These are phyloP conservation scores for Zosterops pallidus DNA, from an alignment of 2,113 vertebrate species.

Conservation along the genomic window DNA sequence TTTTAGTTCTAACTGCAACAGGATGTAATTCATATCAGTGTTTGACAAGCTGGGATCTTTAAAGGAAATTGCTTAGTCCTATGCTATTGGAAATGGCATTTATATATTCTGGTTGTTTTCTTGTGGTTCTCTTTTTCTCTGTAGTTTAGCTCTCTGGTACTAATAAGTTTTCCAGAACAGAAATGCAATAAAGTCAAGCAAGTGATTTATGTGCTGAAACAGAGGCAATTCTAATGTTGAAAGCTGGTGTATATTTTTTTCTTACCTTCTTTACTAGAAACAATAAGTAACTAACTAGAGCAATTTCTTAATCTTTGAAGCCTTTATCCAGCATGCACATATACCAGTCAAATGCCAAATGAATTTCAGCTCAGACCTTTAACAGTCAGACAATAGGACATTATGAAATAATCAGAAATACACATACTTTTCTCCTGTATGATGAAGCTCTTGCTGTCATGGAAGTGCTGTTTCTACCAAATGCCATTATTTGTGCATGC, in stretches of 20 bases:
- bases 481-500: background rate
- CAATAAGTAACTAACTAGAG: background rate
- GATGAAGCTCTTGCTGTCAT: background rate
- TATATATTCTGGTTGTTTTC: conserved; percentile 17
- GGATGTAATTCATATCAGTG: conserved; percentile 19
- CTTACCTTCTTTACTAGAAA: background rate
- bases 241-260: background rate
- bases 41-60: conserved; percentile 35
- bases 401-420: background rate
- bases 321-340: background rate
- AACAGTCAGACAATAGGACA: background rate
- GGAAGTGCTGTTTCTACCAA: background rate
- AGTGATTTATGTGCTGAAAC: background rate
- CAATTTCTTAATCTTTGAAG: background rate
- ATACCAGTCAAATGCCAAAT: background rate
- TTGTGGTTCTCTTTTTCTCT: background rate
- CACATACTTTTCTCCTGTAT: background rate
- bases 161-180: conserved; percentile 24
- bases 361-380: background rate
- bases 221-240: background rate
- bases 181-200: background rate
- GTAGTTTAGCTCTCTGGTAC: background rate
- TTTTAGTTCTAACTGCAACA: conserved; percentile 19
- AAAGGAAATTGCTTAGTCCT: conserved; percentile 36
- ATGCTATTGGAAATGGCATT: conserved; percentile 28